These are phyloP conservation scores for Drosophila dives DNA, from an alignment of 2,888 invertebrate genomes.

Conservation along the genomic window DNA sequence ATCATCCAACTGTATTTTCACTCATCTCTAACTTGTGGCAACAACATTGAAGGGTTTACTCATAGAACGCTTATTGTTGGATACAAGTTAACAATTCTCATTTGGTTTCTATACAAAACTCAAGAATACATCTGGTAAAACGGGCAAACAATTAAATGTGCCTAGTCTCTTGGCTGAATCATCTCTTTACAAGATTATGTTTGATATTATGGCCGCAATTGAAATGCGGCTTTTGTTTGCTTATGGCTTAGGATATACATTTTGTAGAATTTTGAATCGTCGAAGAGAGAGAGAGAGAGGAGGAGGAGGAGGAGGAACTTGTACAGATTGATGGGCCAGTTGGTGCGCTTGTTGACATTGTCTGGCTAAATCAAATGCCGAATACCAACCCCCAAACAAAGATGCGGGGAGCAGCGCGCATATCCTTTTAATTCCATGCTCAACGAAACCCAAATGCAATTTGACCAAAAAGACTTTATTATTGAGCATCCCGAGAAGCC, in stretches of 20 bases:
- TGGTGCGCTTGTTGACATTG: slow-evolving; percentile 61
- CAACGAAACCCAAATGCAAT: slow-evolving; percentile 63
- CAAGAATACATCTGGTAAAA: slow-evolving; percentile 16
- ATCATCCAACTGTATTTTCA: neutral
- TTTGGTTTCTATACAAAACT: slow-evolving; percentile 40
- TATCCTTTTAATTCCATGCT: slow-evolving; percentile 65
- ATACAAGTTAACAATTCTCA: slow-evolving; percentile 49
- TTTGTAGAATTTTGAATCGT: slow-evolving; percentile 18
- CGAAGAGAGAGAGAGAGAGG: neutral
- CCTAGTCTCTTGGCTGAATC: slow-evolving; percentile 24
- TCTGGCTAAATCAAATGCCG: slow-evolving; percentile 37
- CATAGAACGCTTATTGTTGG: slow-evolving; percentile 27
- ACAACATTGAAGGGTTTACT: slow-evolving; percentile 37
- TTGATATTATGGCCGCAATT: slow-evolving; percentile 59
- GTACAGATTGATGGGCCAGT: slow-evolving; percentile 51
- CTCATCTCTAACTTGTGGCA: slow-evolving; percentile 26
- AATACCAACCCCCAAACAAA: slow-evolving; percentile 43
- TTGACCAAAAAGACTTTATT: slow-evolving; percentile 72
- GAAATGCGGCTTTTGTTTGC: slow-evolving; percentile 55
- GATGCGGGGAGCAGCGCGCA: slow-evolving; percentile 30
- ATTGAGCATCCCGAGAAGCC: slow-evolving; percentile 47
- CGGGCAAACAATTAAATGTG: slow-evolving; percentile 48
- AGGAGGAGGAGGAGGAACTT: neutral
- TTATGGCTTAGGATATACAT: slow-evolving; percentile 38
- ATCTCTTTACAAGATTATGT: slow-evolving; percentile 51